Evolutionary conservation across 2,113 vertebrate genomes (phyloP).

Genomic region (Chelonoidis abingdonii): DNA sequence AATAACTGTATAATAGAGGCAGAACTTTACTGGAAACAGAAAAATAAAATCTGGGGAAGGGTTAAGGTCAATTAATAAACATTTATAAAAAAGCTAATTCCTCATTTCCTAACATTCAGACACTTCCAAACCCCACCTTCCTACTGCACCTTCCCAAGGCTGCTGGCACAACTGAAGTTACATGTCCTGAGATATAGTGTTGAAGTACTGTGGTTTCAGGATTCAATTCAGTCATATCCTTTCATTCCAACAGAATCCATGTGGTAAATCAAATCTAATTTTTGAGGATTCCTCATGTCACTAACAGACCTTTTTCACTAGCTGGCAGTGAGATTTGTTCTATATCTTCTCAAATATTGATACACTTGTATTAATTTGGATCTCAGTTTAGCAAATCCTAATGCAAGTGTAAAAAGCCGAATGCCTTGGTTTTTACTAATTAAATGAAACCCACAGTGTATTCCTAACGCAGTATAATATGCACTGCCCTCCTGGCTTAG

Average conservation of each 20-base stretch:
- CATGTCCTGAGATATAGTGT: not conserved
- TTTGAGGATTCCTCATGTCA: not conserved
- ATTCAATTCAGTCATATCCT: too few relatives aligned
- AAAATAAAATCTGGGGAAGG: too few relatives aligned
- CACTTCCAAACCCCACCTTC: not conserved
- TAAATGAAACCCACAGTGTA: not conserved
- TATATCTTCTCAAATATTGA: not conserved
- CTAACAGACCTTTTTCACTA: not conserved
- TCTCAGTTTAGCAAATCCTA: not conserved
- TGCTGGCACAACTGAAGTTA: not conserved
- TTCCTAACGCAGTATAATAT: not conserved
- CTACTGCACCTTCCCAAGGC: not conserved
- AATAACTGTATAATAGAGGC: too few relatives aligned
- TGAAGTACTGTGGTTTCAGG: not conserved
- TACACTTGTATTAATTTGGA: not conserved
- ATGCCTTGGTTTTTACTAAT: not conserved
- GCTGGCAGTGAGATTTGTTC: fast-evolving
- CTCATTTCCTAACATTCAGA: not conserved
- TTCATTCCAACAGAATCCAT: not conserved
- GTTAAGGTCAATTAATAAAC: not conserved
- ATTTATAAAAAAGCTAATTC: not conserved
- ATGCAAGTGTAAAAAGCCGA: not conserved
- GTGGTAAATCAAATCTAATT: not conserved
- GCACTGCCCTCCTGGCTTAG: not conserved
- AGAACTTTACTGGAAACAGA: too few relatives aligned